Conservation (phyloP, 2,113 vertebrate species). For the Stegostoma tigrinum region DNA sequence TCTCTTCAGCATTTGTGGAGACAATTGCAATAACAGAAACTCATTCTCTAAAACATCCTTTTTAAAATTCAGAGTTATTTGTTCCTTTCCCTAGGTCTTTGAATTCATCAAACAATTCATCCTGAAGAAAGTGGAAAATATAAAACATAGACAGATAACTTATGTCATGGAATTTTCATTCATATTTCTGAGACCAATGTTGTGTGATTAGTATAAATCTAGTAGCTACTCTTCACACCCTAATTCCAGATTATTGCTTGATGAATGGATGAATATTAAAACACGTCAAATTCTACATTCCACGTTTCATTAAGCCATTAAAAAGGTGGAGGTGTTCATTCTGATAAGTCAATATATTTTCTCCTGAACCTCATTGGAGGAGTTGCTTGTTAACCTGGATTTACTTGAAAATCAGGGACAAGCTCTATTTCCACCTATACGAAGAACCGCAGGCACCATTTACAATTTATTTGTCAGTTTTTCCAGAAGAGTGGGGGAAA, state of each 20-base stretch:
- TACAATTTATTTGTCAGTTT: neutral
- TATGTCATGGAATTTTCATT: constrained; percentile 10
- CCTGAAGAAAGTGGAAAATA: constrained; percentile 40
- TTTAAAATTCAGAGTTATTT: constrained; percentile 42
- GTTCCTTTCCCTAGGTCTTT: constrained; percentile 41
- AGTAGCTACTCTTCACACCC: too few relatives aligned
- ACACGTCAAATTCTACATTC: neutral
- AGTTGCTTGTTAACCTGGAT: neutral
- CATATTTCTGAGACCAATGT: neutral
- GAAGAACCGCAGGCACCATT: neutral
- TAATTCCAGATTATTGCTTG: neutral
- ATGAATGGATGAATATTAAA: neutral
- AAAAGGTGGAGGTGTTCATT: neutral
- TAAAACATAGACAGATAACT: constrained; percentile 38
- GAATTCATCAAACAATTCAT: constrained; percentile 44
- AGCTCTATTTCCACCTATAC: neutral
- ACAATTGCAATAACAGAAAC: constrained; percentile 40
- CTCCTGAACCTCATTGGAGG: neutral
- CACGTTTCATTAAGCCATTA: neutral
- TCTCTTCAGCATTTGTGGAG: constrained; percentile 43
- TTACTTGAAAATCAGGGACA: neutral
- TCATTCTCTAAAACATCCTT: constrained; percentile 40
- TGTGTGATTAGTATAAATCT: neutral
- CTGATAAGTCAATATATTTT: neutral
- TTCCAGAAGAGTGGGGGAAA: neutral